Percentiles rank a stretch among this genome's conserved stretches.
phyloP scores from a whole-genome alignment of 2,797 vertebrate genomes.

The Propithecus deckenii region DNA sequence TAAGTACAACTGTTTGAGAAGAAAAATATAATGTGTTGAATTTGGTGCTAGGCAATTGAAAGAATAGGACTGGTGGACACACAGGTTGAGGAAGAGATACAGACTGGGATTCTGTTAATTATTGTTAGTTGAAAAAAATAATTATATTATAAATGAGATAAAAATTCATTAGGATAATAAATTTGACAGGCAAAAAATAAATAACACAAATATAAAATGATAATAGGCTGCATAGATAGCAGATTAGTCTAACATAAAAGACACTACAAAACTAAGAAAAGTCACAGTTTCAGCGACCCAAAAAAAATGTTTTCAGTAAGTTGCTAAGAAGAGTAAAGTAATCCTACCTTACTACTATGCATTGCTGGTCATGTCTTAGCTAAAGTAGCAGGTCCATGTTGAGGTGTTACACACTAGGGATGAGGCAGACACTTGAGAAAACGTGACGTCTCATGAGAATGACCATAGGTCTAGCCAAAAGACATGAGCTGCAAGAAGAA shows the following conservation, averaged over 20 bases:
- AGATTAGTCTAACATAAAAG: constrained; percentile 24
- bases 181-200: constrained; percentile 5
- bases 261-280: constrained; percentile 40
- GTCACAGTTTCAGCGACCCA: background rate
- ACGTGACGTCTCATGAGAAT: background rate
- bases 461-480: constrained; percentile 56
- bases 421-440: constrained; percentile 58
- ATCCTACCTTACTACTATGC: constrained; percentile 70
- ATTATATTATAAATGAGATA: constrained; percentile 20
- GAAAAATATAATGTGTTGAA: background rate
- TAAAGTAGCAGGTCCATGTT: constrained; percentile 64
- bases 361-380: constrained; percentile 54
- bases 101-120: background rate
- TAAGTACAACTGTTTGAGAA: background rate
- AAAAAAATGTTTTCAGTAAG: background rate
- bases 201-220: background rate
- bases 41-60: background rate
- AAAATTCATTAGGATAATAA: constrained; percentile 15
- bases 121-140: background rate
- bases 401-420: constrained; percentile 37
- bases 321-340: constrained; percentile 21
- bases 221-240: background rate
- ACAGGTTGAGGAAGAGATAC: background rate
- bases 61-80: background rate
- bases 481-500: constrained; percentile 59